phyloP scores from a whole-genome alignment of 2,797 vertebrate species.

The Benthosema pterotum region DNA sequence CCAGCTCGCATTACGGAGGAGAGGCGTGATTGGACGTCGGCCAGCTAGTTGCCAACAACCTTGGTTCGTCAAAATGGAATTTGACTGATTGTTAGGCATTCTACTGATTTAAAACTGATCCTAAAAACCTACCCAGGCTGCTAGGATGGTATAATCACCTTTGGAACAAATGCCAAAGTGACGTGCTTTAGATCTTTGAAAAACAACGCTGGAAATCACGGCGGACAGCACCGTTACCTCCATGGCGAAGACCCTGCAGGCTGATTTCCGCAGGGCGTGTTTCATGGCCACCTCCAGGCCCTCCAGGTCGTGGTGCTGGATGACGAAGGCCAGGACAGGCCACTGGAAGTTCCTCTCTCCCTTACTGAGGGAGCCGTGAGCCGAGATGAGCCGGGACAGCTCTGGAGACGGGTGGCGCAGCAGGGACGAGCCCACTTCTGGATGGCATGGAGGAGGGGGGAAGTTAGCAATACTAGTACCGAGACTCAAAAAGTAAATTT shows the following conservation, averaged over 20 bases:
- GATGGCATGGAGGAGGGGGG: background rate
- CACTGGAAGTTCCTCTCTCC: slow-evolving; percentile 99
- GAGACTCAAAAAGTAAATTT: too few relatives aligned
- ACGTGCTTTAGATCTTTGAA: too few relatives aligned
- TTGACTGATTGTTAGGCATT: slow-evolving; percentile 21
- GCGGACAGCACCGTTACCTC: slow-evolving; percentile 79
- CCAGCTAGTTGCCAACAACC: background rate
- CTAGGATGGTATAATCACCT: too few relatives aligned
- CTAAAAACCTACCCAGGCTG: too few relatives aligned
- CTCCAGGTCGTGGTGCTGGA: slow-evolving; percentile 98
- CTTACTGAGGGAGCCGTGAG: slow-evolving; percentile 97
- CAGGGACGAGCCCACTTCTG: slow-evolving; percentile 97
- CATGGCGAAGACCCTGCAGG: slow-evolving; percentile 98
- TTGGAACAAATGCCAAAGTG: too few relatives aligned
- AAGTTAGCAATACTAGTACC: slow-evolving; percentile 1
- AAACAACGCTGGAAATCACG: too few relatives aligned
- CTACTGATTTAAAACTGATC: too few relatives aligned
- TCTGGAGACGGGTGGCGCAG: slow-evolving; percentile 97
- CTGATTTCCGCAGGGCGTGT: slow-evolving; percentile 96
- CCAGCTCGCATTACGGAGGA: background rate
- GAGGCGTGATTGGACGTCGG: background rate
- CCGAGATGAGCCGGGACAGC: slow-evolving; percentile 96
- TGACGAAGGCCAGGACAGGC: slow-evolving; percentile 98
- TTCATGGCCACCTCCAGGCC: slow-evolving; percentile 98
- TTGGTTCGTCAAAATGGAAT: slow-evolving; percentile 4